A percentile compares a stretch with the other conserved stretches of the same genome.
Evolutionary conservation across 2,797 vertebrate species (phyloP).

Genomic region (Malacoctenus gilli): DNA sequence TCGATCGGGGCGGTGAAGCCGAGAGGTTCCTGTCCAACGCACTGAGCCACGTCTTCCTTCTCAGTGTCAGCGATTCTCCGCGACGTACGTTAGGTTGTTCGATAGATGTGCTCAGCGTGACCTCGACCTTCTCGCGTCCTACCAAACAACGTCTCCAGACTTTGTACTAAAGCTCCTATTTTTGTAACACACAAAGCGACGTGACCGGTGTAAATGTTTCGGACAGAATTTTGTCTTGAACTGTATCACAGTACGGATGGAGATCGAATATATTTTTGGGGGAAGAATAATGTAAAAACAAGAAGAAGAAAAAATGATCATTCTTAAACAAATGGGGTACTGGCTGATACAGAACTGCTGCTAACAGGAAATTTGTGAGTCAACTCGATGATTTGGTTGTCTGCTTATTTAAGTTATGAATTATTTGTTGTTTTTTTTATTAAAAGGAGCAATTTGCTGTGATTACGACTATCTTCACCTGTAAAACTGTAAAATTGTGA

Average conservation of each 20-base stretch:
- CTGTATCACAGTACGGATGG: constrained; percentile 27
- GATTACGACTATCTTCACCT: constrained; percentile 50
- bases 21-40: constrained; percentile 56
- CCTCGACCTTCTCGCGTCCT: neutral
- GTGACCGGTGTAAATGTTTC: constrained; percentile 48
- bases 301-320: constrained; percentile 43
- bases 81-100: constrained; percentile 59
- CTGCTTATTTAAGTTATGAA: constrained; percentile 75
- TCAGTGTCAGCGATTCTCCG: constrained; percentile 29
- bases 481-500: constrained; percentile 72
- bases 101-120: constrained; percentile 52
- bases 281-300: constrained; percentile 35
- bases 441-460: constrained; percentile 50
- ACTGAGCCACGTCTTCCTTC: constrained; percentile 73
- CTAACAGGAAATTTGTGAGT: constrained; percentile 57
- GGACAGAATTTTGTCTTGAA: constrained; percentile 32
- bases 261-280: constrained; percentile 59
- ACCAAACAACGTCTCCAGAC: constrained; percentile 59
- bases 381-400: constrained; percentile 57
- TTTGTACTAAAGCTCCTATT: constrained; percentile 81
- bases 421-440: constrained; percentile 75
- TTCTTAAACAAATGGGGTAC: constrained; percentile 48
- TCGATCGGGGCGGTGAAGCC: constrained; percentile 23
- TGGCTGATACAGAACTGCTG: constrained; percentile 60
- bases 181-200: constrained; percentile 67